phyloP scores from a whole-genome alignment of 1,140 invertebrate genomes.

The Drosophila nigrodunni region DNA sequence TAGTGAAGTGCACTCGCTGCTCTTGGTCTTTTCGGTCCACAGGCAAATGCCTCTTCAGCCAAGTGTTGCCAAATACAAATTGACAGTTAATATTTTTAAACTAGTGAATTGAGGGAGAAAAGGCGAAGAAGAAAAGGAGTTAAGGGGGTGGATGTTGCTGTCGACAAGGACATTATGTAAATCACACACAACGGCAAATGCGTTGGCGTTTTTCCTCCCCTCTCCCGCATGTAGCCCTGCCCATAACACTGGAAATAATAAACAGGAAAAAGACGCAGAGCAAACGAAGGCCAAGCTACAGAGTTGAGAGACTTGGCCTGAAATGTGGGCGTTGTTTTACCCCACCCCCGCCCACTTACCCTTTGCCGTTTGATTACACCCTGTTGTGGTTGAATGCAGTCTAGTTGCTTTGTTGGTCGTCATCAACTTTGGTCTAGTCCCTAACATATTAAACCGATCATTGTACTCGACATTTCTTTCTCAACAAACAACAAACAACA shows the following conservation, averaged over 20 bases:
- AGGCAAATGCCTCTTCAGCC: slow-evolving; percentile 65
- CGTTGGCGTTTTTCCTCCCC: slow-evolving; percentile 29
- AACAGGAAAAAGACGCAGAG: slow-evolving; percentile 65
- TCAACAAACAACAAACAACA: slow-evolving; percentile 29
- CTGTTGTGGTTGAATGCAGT: slow-evolving; percentile 32
- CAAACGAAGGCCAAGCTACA: slow-evolving; percentile 41
- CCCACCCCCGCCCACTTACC: slow-evolving; percentile 29
- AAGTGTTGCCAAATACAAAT: slow-evolving; percentile 82
- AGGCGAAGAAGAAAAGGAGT: neutral
- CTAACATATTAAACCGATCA: slow-evolving; percentile 82
- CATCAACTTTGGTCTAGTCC: slow-evolving; percentile 30
- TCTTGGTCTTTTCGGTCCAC: slow-evolving; percentile 1
- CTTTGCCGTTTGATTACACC: slow-evolving; percentile 57
- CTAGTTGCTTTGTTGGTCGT: slow-evolving; percentile 38
- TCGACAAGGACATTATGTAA: slow-evolving; percentile 82
- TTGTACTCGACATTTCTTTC: slow-evolving; percentile 62
- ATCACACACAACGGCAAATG: slow-evolving; percentile 54
- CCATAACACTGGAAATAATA: slow-evolving; percentile 58
- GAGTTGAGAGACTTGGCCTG: slow-evolving; percentile 14
- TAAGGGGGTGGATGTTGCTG: slow-evolving; percentile 10
- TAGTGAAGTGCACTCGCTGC: slow-evolving; percentile 49
- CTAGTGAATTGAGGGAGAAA: slow-evolving; percentile 51
- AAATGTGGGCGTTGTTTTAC: slow-evolving; percentile 36
- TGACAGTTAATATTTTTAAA: slow-evolving; percentile 84
- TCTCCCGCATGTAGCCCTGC: neutral